Percentiles rank a stretch among this genome's conserved stretches.
phyloP scores from a whole-genome alignment of 2,797 vertebrate species.

The Aeoliscus strigatus region DNA sequence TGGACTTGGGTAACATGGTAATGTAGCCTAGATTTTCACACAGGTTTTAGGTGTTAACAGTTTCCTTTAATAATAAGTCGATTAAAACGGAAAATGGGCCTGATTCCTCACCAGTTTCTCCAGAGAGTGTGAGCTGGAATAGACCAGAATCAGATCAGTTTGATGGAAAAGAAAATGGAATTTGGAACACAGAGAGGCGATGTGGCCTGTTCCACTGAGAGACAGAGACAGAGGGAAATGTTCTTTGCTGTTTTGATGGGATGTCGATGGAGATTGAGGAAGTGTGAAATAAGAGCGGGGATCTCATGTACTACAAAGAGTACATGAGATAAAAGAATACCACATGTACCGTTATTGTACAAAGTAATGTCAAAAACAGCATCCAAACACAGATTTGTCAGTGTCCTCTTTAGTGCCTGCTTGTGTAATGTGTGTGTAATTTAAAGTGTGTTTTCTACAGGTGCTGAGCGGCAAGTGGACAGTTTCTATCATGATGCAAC shows the following conservation, averaged over 20 bases:
- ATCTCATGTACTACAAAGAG: background rate
- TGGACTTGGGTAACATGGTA: too few species aligned
- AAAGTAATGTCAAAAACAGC: too few species aligned
- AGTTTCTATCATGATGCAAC: slow-evolving; percentile 60
- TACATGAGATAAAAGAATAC: background rate
- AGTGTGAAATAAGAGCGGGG: too few species aligned
- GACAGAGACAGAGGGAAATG: background rate
- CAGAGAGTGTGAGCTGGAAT: slow-evolving; percentile 44
- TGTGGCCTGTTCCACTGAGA: slow-evolving; percentile 17
- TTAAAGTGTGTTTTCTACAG: slow-evolving; percentile 33
- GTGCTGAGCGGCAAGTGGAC: slow-evolving; percentile 38
- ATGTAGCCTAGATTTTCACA: slow-evolving; percentile 13
- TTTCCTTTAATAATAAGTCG: slow-evolving; percentile 34
- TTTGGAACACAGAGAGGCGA: slow-evolving; percentile 29
- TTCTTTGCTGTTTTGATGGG: too few species aligned
- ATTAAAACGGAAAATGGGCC: slow-evolving; percentile 35
- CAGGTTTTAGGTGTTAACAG: slow-evolving; percentile 6
- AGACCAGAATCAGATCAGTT: slow-evolving; percentile 56
- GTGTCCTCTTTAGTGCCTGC: too few species aligned
- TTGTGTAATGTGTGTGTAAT: slow-evolving; percentile 28
- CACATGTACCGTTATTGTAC: too few species aligned
- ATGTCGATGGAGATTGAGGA: background rate
- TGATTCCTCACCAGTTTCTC: slow-evolving; percentile 42
- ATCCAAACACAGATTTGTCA: too few species aligned
- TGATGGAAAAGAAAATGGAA: slow-evolving; percentile 38